These are phyloP conservation scores for Polyommatus iphigenia DNA, from an alignment of 2,888 invertebrate species.

Conservation along the genomic window DNA sequence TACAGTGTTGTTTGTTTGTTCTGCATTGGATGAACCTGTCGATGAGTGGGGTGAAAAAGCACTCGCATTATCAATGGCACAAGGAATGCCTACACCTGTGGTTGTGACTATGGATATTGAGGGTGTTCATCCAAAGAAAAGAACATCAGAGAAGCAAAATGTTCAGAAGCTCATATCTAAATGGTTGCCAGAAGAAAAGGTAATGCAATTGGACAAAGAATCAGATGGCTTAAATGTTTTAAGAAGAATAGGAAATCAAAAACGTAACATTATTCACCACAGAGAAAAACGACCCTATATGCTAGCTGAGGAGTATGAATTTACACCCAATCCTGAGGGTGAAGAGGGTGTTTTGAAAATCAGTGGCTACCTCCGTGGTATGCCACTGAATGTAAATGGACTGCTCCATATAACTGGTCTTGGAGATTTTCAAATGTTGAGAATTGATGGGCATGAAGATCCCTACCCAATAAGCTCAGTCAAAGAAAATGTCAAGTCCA, in stretches of 20 bases:
- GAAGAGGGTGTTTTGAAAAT: constrained; percentile 86
- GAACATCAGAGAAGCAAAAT: constrained; percentile 83
- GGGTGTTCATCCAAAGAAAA: constrained; percentile 86
- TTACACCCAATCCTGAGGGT: constrained; percentile 69
- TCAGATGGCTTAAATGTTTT: constrained; percentile 85
- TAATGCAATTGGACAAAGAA: constrained; percentile 87
- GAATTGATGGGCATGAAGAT: constrained; percentile 86
- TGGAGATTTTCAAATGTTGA: constrained; percentile 95
- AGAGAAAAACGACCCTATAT: constrained; percentile 92
- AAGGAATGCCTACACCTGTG: constrained; percentile 88
- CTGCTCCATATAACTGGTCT: constrained; percentile 95
- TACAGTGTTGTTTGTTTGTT: constrained; percentile 88
- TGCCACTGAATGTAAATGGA: constrained; percentile 90
- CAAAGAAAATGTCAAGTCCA: constrained; percentile 69
- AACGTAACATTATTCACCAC: constrained; percentile 84
- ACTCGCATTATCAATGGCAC: constrained; percentile 88
- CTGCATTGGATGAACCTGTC: constrained; percentile 85
- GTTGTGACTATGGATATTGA: constrained; percentile 88
- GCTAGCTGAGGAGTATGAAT: constrained; percentile 89
- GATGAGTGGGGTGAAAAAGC: constrained; percentile 90
- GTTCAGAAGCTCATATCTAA: constrained; percentile 84
- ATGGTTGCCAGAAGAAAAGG: constrained; percentile 90
- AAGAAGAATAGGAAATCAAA: constrained; percentile 88
- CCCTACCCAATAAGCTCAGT: constrained; percentile 82
- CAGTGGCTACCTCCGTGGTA: constrained; percentile 93